Conservation (phyloP, 2,888 invertebrate species). For the Drosophila suboccidentalis region DNA sequence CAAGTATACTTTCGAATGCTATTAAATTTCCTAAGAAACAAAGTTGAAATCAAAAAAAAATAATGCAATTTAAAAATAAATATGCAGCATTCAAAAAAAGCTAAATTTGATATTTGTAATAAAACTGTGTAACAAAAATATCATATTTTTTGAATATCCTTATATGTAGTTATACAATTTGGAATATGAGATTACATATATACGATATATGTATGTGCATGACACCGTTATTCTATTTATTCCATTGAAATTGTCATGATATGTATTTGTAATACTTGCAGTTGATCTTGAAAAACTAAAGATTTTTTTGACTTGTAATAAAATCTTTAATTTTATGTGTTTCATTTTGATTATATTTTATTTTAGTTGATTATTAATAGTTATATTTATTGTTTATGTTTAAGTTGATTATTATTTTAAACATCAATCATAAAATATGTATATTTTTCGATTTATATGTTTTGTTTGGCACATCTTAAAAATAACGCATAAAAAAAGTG, state of each 20-base stretch:
- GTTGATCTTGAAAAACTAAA: background rate
- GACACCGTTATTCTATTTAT: background rate
- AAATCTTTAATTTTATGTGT: background rate
- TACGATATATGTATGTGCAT: background rate
- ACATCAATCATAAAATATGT: constrained; percentile 1
- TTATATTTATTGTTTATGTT: too few species aligned
- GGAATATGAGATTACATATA: background rate
- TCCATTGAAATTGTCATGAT: background rate
- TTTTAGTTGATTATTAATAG: background rate
- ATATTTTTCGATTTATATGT: background rate
- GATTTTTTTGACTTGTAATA: too few species aligned
- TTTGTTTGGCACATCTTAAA: constrained; percentile 30
- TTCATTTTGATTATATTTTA: background rate
- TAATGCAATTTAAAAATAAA: too few species aligned
- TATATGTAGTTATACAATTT: background rate
- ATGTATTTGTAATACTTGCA: background rate
- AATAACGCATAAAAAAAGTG: constrained; percentile 32
- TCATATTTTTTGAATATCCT: background rate
- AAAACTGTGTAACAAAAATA: background rate
- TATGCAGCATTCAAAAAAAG: too few species aligned
- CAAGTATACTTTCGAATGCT: background rate
- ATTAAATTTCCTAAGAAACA: background rate
- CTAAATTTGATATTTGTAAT: too few species aligned
- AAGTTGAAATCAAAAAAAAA: background rate
- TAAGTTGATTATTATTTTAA: background rate